Evolutionary conservation across 2,888 invertebrate species (phyloP), one percentile per base, ranked within the genome.

Genomic region (Morpho deidamia): DNA sequence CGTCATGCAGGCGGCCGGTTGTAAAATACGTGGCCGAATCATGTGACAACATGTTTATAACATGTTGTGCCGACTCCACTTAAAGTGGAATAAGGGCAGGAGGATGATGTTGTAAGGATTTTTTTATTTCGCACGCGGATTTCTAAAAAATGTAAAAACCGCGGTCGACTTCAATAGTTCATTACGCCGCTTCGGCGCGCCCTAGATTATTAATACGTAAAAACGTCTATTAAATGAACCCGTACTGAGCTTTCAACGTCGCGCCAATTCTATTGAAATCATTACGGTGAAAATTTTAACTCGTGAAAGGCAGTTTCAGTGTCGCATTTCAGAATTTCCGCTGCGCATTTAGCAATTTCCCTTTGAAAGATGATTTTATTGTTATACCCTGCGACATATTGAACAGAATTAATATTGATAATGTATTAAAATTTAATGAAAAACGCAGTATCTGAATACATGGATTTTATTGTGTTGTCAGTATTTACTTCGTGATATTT

Each of bases 101-200:
- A 23, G 5, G 23, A 23, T 23, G 23, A 23, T 23, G 1, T 5
- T 23, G 23, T 23, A 5, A 23, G 3, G 23, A 23, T 23, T 23
- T 23, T 2, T 1, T 23, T 5, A 23, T 23, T 23, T 23, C 5
- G 5, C 14, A 14, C 14, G 14, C 39, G 33, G 40, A 33, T 11
- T 33, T 39, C 40, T 34, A 48, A 34, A 41, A 1, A 12, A 33
- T 40, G 33, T 8, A 34, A 41, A 60, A 59, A 59, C 61, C 57
- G 52, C 53, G 54, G 50, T 49, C 42, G 53, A 53, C 45, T 54
- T 66, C 63, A 66, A 68, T 65, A 64, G 63, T 64, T 65, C 66
- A 66, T 68, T 66, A 66, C 54, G 65, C 60, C 40, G 53, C 66
- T 56, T 65, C 23, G 39, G 39, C 40, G 40, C 40, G n/a, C 44